Evolutionary conservation across 2,113 vertebrate species (phyloP).

Genomic region (Tauraco erythrolophus): DNA sequence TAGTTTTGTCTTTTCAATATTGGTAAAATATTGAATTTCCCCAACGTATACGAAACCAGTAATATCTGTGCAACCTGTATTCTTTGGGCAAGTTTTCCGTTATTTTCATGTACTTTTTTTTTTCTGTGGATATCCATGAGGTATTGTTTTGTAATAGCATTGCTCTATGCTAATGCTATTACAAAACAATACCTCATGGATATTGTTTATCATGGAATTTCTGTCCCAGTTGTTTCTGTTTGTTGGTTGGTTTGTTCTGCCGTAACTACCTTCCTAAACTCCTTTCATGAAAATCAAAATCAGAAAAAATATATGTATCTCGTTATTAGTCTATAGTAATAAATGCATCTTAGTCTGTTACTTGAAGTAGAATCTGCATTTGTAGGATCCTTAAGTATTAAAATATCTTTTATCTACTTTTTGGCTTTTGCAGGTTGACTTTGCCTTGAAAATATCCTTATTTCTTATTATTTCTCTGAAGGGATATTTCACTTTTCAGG

Average conservation of each 20-base stretch:
- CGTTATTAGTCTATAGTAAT: not conserved
- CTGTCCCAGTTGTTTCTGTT: not conserved
- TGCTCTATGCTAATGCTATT: too few species aligned
- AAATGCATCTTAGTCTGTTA: not conserved
- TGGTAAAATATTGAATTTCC: not conserved
- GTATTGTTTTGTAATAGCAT: not conserved
- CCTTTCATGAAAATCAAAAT: not conserved
- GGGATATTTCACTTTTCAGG: not conserved
- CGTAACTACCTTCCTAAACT: not conserved
- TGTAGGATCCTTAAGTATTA: not conserved
- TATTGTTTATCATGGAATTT: too few species aligned
- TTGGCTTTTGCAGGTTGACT: not conserved
- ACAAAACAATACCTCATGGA: too few species aligned
- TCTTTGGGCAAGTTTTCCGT: not conserved
- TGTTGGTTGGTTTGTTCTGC: not conserved
- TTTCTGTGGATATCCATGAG: not conserved
- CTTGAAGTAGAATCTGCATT: not conserved
- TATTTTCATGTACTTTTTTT: not conserved
- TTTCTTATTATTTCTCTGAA: not conserved
- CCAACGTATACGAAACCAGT: not conserved
- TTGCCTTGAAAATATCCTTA: not conserved
- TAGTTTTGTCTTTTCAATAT: not conserved
- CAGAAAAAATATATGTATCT: not conserved
- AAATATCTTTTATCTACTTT: not conserved
- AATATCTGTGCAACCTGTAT: not conserved